phyloP scores from a whole-genome alignment of 2,797 vertebrate genomes.

The Vultur gryphus region DNA sequence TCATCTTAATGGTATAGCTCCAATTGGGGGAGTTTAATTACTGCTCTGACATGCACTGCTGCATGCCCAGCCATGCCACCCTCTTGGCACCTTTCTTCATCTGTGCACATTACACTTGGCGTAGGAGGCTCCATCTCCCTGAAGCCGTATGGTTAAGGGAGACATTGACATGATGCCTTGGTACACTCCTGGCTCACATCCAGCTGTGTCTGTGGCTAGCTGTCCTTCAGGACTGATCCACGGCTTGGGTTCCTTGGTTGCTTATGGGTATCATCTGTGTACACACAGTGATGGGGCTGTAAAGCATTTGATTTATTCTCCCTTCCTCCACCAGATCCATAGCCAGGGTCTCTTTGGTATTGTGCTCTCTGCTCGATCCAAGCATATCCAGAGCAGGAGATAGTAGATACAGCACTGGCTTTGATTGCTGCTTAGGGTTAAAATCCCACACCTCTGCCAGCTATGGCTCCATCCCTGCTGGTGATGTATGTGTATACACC shows the following conservation, averaged over 20 bases:
- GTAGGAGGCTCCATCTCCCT: slow-evolving; percentile 42
- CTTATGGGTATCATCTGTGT: background rate
- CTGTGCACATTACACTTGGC: background rate
- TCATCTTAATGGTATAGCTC: background rate
- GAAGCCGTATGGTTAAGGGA: background rate
- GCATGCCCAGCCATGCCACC: slow-evolving; percentile 27
- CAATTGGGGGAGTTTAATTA: slow-evolving; percentile 19
- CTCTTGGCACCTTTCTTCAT: background rate
- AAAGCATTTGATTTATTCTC: background rate
- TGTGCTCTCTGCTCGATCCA: background rate
- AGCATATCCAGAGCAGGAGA: background rate
- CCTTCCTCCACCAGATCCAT: background rate
- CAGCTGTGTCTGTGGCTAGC: background rate
- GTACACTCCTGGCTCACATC: background rate
- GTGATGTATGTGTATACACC: background rate
- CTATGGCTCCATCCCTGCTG: background rate
- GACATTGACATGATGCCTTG: background rate
- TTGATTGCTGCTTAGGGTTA: background rate
- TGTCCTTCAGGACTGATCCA: background rate
- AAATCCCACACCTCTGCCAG: background rate
- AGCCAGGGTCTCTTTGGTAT: background rate
- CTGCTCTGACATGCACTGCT: slow-evolving; percentile 8
- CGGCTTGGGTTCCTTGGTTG: background rate
- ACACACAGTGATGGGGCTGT: background rate
- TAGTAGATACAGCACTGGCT: background rate